Percentiles rank a stretch among this genome's conserved stretches.
phyloP scores from a whole-genome alignment of 2,797 vertebrate genomes.

The Morelia viridis region DNA sequence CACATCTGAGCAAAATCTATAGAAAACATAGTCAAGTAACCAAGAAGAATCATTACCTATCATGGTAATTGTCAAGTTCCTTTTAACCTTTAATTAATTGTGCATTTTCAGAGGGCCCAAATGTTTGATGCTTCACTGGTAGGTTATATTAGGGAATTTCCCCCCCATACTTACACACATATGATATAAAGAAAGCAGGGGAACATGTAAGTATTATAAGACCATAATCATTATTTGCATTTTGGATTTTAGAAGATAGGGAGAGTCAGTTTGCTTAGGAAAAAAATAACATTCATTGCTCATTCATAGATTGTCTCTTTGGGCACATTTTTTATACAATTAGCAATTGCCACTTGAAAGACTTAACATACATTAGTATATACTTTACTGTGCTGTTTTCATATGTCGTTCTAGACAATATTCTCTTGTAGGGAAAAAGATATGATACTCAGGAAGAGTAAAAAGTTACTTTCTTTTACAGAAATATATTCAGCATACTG shows the following conservation, averaged over 20 bases:
- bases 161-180: constrained; percentile 45
- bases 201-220: constrained; percentile 47
- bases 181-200: constrained; percentile 68
- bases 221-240: constrained; percentile 55
- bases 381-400: constrained; percentile 61
- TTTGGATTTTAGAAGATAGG: constrained; percentile 56
- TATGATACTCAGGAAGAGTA: constrained; percentile 56
- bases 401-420: constrained; percentile 55
- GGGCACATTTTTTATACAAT: constrained; percentile 69
- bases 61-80: constrained; percentile 72
- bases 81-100: constrained; percentile 78
- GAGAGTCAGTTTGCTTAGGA: constrained; percentile 61
- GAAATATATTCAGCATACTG: constrained; percentile 52
- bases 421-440: constrained; percentile 64
- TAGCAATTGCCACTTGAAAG: constrained; percentile 68
- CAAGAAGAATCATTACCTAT: constrained; percentile 73
- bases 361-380: constrained; percentile 65
- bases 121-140: constrained; percentile 66
- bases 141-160: constrained; percentile 56
- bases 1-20: constrained; percentile 64
- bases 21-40: constrained; percentile 67
- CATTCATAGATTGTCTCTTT: constrained; percentile 65
- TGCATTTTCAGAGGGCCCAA: constrained; percentile 69
- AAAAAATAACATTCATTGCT: constrained; percentile 62
- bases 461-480: constrained; percentile 42